Conservation (phyloP, 2,113 vertebrate species). For the Psilopogon haemacephalus region DNA sequence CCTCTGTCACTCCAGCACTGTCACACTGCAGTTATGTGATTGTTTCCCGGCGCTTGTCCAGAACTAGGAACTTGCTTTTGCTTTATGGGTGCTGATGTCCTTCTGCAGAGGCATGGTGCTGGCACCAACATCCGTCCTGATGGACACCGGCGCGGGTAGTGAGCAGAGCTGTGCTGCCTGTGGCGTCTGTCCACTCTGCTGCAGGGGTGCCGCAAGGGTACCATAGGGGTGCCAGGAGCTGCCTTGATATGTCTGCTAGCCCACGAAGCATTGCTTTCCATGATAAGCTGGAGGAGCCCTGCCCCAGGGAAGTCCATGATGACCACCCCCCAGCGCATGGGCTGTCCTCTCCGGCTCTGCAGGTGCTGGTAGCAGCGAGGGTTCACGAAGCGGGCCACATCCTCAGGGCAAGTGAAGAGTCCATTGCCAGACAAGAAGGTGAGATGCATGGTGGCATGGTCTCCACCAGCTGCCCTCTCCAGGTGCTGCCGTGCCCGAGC, state of each 20-base stretch:
- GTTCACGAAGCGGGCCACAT: conserved; percentile 77
- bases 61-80: not conserved
- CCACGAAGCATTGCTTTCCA: conserved; percentile 67
- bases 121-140: not conserved
- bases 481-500: conserved; percentile 72
- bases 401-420: conserved; percentile 76
- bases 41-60: not conserved
- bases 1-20: not conserved
- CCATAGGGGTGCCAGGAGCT: not conserved
- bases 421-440: conserved; percentile 83
- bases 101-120: not conserved
- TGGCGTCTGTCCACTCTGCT: rapidly evolving
- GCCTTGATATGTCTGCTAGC: not conserved
- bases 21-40: not conserved
- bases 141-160: rapidly evolving
- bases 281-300: conserved; percentile 74
- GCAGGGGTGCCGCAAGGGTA: rapidly evolving
- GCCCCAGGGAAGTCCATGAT: conserved; percentile 83
- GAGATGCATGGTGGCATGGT: conserved; percentile 74
- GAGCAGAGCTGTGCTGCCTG: not conserved
- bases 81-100: rapidly evolving
- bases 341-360: not conserved
- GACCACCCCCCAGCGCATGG: conserved; percentile 77
- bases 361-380: conserved; percentile 74
- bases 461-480: conserved; percentile 63